phyloP scores from a whole-genome alignment of 2,888 invertebrate genomes.

The Acronicta psi region DNA sequence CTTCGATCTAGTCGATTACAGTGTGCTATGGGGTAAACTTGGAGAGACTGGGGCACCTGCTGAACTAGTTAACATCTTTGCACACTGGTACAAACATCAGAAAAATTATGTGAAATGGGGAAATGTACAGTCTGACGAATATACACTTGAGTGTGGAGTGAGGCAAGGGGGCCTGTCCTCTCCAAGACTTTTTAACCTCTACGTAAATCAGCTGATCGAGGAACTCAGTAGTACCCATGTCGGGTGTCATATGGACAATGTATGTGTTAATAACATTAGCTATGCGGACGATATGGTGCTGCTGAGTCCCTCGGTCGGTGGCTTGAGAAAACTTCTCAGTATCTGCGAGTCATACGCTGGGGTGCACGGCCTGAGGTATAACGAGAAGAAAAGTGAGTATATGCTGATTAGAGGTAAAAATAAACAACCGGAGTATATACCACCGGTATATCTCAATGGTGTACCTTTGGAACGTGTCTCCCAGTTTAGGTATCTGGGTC shows the following conservation, averaged over 20 bases:
- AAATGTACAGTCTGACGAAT: conserved; percentile 2
- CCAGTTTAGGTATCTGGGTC: conserved; percentile 16
- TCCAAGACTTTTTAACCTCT: conserved; percentile 3
- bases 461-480: not conserved
- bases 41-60: conserved; percentile 3
- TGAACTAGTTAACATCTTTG: conserved; percentile 3
- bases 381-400: conserved; percentile 2
- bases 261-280: conserved; percentile 5
- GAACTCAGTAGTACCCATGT: conserved; percentile 1
- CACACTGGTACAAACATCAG: conserved; percentile 6
- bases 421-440: conserved; percentile 2
- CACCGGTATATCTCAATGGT: not conserved
- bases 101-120: conserved; percentile 10
- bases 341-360: conserved; percentile 3
- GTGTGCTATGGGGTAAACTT: conserved; percentile 4
- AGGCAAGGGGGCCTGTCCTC: conserved; percentile 10
- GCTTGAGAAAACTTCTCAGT: not conserved
- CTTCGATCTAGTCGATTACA: conserved; percentile 8
- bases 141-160: conserved; percentile 6
- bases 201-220: not conserved
- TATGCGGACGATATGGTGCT: conserved; percentile 10
- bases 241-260: not conserved
- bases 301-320: conserved; percentile 3
- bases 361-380: conserved; percentile 6
- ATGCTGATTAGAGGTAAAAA: conserved; percentile 1